A percentile compares a stretch with the other conserved stretches of the same genome.
These are phyloP conservation scores for Drosophila prolongata DNA, from an alignment of 2,888 invertebrate species.

Conservation along the genomic window DNA sequence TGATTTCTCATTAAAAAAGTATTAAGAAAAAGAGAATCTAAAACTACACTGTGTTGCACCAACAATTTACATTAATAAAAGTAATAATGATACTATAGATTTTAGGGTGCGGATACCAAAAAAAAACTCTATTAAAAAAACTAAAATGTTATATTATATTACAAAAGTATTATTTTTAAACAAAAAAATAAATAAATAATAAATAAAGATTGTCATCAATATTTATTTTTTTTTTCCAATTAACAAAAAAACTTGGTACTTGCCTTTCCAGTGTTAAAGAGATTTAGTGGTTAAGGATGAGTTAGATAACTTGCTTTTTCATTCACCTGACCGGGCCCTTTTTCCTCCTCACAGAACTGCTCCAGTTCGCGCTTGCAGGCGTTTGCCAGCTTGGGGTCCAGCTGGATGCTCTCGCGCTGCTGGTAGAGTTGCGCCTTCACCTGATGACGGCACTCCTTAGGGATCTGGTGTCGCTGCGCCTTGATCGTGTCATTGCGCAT, in stretches of 20 bases:
- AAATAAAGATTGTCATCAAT: too few species aligned
- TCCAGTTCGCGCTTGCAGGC: conserved; percentile 93
- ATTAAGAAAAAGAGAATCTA: too few species aligned
- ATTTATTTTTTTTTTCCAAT: not conserved
- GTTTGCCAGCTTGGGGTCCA: conserved; percentile 93
- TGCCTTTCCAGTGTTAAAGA: conserved; percentile 18
- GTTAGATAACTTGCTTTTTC: conserved; percentile 72
- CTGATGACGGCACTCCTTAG: conserved; percentile 95
- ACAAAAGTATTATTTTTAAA: too few species aligned
- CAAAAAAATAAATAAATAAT: too few species aligned
- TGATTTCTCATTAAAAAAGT: too few species aligned
- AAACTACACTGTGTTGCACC: too few species aligned
- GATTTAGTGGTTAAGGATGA: conserved; percentile 47
- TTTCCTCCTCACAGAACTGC: conserved; percentile 88
- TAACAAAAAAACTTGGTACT: too few species aligned
- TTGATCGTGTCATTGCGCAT: conserved; percentile 94
- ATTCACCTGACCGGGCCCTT: conserved; percentile 87
- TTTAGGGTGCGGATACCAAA: too few species aligned
- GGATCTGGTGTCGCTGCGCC: conserved; percentile 90
- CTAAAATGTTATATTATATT: too few species aligned
- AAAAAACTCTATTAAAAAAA: not conserved
- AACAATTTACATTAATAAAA: too few species aligned
- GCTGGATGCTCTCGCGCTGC: conserved; percentile 94
- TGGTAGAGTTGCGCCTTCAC: conserved; percentile 95
- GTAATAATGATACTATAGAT: too few species aligned